These are phyloP conservation scores for Drosophila neocordata DNA, from an alignment of 1,140 invertebrate genomes.

Conservation along the genomic window DNA sequence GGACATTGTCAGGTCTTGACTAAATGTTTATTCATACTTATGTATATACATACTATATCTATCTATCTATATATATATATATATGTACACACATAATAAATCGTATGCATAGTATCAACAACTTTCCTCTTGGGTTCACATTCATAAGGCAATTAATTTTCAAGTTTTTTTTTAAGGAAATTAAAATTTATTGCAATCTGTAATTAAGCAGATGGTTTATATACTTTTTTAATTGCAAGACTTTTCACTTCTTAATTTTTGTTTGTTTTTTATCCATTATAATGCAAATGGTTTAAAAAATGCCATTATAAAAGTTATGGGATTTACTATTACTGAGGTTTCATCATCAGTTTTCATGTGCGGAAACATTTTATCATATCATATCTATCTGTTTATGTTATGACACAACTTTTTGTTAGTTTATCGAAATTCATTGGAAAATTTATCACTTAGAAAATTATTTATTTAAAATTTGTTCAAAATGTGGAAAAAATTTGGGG, in stretches of 20 bases:
- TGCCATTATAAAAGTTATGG: neutral
- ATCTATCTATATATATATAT: constrained; percentile 20
- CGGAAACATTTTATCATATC: neutral
- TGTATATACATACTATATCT: constrained; percentile 14
- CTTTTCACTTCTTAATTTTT: neutral
- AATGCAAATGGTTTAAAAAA: constrained; percentile 2
- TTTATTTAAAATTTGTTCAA: neutral
- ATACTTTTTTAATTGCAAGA: neutral
- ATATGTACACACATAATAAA: no score
- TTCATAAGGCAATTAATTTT: constrained; percentile 39
- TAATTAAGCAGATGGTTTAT: constrained; percentile 48
- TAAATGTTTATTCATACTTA: constrained; percentile 49
- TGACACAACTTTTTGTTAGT: neutral
- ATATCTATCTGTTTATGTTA: neutral
- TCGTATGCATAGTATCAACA: constrained; percentile 26
- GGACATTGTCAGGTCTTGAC: constrained; percentile 48
- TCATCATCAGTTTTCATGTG: neutral
- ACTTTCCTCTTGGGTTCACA: constrained; percentile 8
- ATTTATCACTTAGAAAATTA: neutral
- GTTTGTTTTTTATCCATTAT: neutral
- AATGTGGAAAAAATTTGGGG: no score
- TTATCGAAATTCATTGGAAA: neutral
- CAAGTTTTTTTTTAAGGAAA: constrained; percentile 36
- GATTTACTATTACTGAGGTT: neutral
- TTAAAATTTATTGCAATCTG: constrained; percentile 51